Evolutionary conservation across 2,113 vertebrate genomes (phyloP), one percentile per base, ranked within the genome.

Genomic region (Nansenia antarctica): DNA sequence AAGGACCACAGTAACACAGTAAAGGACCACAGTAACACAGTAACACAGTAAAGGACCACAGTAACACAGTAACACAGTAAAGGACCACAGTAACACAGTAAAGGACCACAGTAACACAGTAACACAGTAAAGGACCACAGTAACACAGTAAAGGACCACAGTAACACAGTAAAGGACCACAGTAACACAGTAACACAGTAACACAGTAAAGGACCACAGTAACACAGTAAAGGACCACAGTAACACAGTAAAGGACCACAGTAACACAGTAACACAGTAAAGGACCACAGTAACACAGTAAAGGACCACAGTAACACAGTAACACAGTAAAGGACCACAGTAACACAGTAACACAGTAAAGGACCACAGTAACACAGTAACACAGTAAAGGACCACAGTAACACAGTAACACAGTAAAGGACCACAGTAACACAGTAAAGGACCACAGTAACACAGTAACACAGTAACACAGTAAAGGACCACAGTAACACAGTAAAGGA

Each of bases 1-100:
- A 67, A 39, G 26, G 26, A 45, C 57, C 61, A 73, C 39, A 70
- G 59, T 71, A 69, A n/a, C n/a, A n/a, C n/a, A 71, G 70, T 68
- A 24, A 67, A 39, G 26, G 26, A 45, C 57, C 61, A 73, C 39
- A 70, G 59, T 71, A 69, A n/a, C n/a, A n/a, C n/a, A n/a, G n/a
- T n/a, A n/a, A n/a, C n/a, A n/a, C n/a, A 71, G 70, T 68, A 24
- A 67, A 39, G 26, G 26, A 45, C 57, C 61, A 73, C 39, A 70
- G 59, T 71, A 69, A n/a, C n/a, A n/a, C n/a, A n/a, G n/a, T n/a
- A n/a, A n/a, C n/a, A n/a, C n/a, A 71, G 70, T 68, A 24, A 67
- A 39, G 26, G 26, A 45, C 57, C 61, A 73, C 39, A 70, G 59
- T 71, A 69, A n/a, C n/a, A n/a, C n/a, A 71, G 70, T 68, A 24